Conservation (phyloP, 2,888 invertebrate genomes). For the Dastarcus helophoroides region DNA sequence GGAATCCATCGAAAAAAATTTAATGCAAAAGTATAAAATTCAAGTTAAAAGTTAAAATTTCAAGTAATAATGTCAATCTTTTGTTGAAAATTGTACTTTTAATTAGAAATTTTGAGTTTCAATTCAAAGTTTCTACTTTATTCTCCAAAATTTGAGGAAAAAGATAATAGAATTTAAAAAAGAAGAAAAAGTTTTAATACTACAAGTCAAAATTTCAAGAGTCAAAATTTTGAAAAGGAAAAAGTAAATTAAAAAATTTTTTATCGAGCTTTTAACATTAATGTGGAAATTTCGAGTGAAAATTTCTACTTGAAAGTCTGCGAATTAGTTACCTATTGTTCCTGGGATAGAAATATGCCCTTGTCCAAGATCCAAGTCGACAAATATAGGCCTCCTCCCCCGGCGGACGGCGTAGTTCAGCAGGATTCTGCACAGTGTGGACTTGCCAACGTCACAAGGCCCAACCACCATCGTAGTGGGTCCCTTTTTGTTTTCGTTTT, state of each 20-base stretch:
- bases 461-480: conserved; percentile 87
- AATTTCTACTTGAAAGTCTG: not conserved
- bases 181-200: too few species aligned
- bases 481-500: conserved; percentile 58
- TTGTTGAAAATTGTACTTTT: too few species aligned
- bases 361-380: conserved; percentile 94
- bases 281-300: not conserved
- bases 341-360: conserved; percentile 87
- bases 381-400: conserved; percentile 78
- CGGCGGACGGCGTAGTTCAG: conserved; percentile 92
- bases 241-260: conserved; percentile 6
- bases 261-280: conserved; percentile 1
- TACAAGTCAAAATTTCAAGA: too few species aligned
- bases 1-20: too few species aligned
- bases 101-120: too few species aligned
- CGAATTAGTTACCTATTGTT: conserved; percentile 52
- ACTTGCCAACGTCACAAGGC: conserved; percentile 93
- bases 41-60: too few species aligned
- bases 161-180: too few species aligned
- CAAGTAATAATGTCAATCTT: too few species aligned
- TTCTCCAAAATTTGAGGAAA: too few species aligned
- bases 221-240: conserved; percentile 6
- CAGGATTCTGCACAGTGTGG: conserved; percentile 70
- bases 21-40: too few species aligned
- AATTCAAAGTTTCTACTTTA: too few species aligned